Base-by-base conservation (phyloP, 2,797 vertebrate species). In the Dendrocincla fuliginosa region DNA sequence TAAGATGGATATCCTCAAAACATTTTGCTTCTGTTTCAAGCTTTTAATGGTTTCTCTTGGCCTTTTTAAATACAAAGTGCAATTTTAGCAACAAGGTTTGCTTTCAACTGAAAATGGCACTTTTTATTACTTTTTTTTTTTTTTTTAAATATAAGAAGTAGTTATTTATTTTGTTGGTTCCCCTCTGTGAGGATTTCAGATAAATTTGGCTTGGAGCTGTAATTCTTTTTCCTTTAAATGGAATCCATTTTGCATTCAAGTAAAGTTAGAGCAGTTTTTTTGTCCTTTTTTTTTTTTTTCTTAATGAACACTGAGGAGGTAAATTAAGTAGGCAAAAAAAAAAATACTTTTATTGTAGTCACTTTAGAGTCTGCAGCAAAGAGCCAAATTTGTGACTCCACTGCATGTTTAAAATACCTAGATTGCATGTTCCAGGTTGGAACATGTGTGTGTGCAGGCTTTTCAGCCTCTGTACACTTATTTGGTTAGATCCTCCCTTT, bases 371-470 rank as follows among this genome's bases (percentile, higher is more conserved):
- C 32, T 91, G 20, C 19, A 82, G 32, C 25, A 44, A 32, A 74
- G 33, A 75, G 37, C 13, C 35, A 41, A 73, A 16, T 42, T 56
- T 70, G 33, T 78, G 16, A 9, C 22, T 77, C 11, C 4, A 61
- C 23, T 78, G 6, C 19, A 10, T 4, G 1, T 64, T 91, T 84
- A 44, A 23, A 75, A 35, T 35, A 35, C 25, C 28, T 49, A 6
- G 3, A 53, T 49, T 76, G 20, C 16, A 5, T 22, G 9, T 41
- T 61, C 15, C 47, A 7, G 7, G 13, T 61, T 61, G 53, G 19
- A 71, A 39, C 0, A 0, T 23, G 0, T 23, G 2, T 33, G 6
- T 27, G 9, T 71, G 8, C 25, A 27, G 16, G 18, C 11, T 30
- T 61, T 30, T 9, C 27, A 0, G 0, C 42, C 13, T 46, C 19